phyloP scores from a whole-genome alignment of 2,888 invertebrate genomes.

The Crematogaster levior region DNA sequence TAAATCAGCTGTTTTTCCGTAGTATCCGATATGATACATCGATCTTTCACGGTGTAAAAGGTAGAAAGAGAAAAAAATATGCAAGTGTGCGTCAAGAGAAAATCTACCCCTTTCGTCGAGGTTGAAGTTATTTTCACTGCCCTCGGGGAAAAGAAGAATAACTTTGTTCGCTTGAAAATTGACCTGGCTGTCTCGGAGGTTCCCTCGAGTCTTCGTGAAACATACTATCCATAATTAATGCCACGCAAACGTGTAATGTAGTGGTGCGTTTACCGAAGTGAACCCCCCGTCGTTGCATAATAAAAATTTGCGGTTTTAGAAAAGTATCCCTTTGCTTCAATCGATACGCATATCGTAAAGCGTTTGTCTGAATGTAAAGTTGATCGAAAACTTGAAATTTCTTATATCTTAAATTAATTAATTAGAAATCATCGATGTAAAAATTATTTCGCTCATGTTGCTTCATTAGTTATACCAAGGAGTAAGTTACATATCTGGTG shows the following conservation, averaged over 20 bases:
- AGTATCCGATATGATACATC: not conserved
- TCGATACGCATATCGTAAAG: not conserved
- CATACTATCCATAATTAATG: constrained; percentile 41
- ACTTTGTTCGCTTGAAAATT: constrained; percentile 30
- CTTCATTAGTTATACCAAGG: not conserved
- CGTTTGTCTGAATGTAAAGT: not conserved
- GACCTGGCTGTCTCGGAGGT: constrained; percentile 18
- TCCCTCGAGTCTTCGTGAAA: constrained; percentile 25
- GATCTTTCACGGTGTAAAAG: not conserved
- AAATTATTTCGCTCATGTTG: not conserved
- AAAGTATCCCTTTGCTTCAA: not conserved
- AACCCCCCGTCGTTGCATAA: not conserved
- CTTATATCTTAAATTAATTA: not conserved
- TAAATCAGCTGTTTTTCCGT: not conserved
- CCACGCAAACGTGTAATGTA: constrained; percentile 7
- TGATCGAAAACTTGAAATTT: not conserved
- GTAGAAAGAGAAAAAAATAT: not conserved
- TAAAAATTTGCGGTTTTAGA: constrained; percentile 1
- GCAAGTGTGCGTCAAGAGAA: constrained; percentile 2
- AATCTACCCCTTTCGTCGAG: constrained; percentile 32
- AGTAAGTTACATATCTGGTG: not conserved
- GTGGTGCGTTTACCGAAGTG: constrained; percentile 13
- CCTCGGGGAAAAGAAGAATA: constrained; percentile 7
- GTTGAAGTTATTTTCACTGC: constrained; percentile 41
- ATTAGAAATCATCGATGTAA: not conserved